Base-by-base conservation (phyloP, 2,113 vertebrate species). In the Oceanites oceanicus region DNA sequence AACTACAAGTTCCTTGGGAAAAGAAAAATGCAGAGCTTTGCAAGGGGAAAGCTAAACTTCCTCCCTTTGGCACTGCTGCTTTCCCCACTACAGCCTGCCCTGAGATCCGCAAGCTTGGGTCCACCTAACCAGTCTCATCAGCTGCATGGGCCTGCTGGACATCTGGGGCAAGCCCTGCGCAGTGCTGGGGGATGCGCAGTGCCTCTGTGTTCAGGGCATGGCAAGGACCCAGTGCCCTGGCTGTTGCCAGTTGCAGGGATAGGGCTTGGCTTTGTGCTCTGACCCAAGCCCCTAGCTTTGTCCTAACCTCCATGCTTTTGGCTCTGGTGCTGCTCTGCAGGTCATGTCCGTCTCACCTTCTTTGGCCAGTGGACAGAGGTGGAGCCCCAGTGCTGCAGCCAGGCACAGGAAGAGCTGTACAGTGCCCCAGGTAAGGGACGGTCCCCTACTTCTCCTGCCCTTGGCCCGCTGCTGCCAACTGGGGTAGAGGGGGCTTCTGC, bases 351-450 rank as follows among this genome's bases (percentile, higher is more conserved):
- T 90, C 98, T 99, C 97, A 99, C 99, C 0, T 99, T 99, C 96
- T 99, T 99, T 90, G 99, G 99, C 93, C 99, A 99, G 97, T 99
- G 99, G 99, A 98, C 99, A 34, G 99, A 99, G 65, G 99, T 99
- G 95, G 99, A 99, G 96, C 98, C 98, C 21, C 98, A 98, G 72
- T 99, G 97, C 74, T 98, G 98, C 98, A 96, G 96, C 45, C 98
- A 97, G 95, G 99, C 99, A 11, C 84, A 70, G 93, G 99, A 99
- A 50, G 96, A 98, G 85, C 98, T 99, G 91, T 99, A 99, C 96
- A 99, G 99, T 44, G 99, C 99, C 79, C 99, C 99, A 98, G 99
- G 99, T 99, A 98, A 98, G 96, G 30, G 23, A 29, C 1, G 2
- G 4, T 36, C 30, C 25, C 29, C 42, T 88, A 58, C 45, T 45